Base-by-base conservation (phyloP, 2,888 invertebrate genomes). In the Apamea monoglypha region DNA sequence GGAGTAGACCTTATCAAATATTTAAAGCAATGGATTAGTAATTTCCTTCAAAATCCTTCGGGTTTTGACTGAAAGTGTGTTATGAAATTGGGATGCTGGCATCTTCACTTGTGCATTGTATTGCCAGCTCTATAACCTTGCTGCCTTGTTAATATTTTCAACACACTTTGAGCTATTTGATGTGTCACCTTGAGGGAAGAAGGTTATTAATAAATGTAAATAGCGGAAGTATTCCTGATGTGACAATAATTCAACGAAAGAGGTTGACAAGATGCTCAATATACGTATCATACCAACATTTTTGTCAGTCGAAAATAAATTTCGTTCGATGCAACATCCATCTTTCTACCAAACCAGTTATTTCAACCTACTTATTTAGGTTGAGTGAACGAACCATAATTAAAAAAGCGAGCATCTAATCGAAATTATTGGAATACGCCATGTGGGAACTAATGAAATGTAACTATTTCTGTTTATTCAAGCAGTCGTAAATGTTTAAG, bases 331-430 rank as follows among this genome's bases (percentile, higher is more conserved):
- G 82, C 59, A 83, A 84, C 87, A 82, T 89, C 80, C 82, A 85
- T 81, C 82, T 83, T 81, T 64, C 2, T n/a, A 32, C 40, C n/a
- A 76, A 84, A 87, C 85, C 61, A n/a, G 89, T 85, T 66, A 10
- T 40, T 74, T 56, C 53, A 61, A 56, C 79, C 67, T 72, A 69
- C 67, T 80, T 81, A 80, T 85, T 81, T 74, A 77, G 76, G 81
- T 87, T 82, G 66, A 82, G 70, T 86, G 84, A 76, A 74, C 80
- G 25, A 29, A 40, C 25, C 56, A 61, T 88, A 84, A 88, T 90
- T 90, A 88, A 84, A 56, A 90, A 90, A 81, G 70, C 81, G 76
- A 78, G 69, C 88, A 79, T 85, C 78, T 81, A 79, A 83, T 89
- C 77, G 78, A 59, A 82, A 80, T 78, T 73, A 75, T 78, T 79